Evolutionary conservation across 2,888 invertebrate genomes (phyloP).

Genomic region (Periphyllus acericola): DNA sequence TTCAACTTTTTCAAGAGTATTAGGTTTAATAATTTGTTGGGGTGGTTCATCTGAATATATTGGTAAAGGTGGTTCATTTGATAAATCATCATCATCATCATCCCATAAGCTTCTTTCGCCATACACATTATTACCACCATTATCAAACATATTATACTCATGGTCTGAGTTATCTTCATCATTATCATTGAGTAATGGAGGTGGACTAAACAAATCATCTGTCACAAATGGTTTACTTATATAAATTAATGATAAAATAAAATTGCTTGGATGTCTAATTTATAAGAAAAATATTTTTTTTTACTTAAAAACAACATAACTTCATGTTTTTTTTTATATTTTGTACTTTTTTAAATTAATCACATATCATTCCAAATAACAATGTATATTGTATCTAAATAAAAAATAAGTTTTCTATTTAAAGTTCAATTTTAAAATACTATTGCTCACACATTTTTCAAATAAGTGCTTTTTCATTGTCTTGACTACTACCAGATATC

Average conservation of each 20-base stretch:
- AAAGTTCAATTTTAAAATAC: too few relatives aligned
- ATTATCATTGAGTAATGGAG: constrained; percentile 62
- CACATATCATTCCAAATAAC: too few relatives aligned
- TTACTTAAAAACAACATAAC: too few relatives aligned
- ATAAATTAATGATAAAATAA: neutral
- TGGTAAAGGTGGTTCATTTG: constrained; percentile 49
- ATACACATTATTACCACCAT: constrained; percentile 23
- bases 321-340: too few relatives aligned
- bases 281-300: too few relatives aligned
- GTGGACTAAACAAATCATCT: constrained; percentile 62
- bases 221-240: neutral
- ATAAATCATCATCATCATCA: constrained; percentile 39
- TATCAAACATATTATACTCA: constrained; percentile 58
- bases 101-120: constrained; percentile 47
- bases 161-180: constrained; percentile 61
- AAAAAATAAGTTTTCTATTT: too few relatives aligned
- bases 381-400: too few relatives aligned
- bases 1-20: constrained; percentile 7
- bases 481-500: too few relatives aligned
- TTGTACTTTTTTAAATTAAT: too few relatives aligned
- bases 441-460: too few relatives aligned
- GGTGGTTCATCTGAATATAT: constrained; percentile 40
- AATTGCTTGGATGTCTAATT: too few relatives aligned
- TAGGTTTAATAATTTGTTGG: constrained; percentile 8
- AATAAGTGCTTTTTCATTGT: too few relatives aligned